Conservation (phyloP, 2,888 invertebrate species). For the Ochropacha duplaris region DNA sequence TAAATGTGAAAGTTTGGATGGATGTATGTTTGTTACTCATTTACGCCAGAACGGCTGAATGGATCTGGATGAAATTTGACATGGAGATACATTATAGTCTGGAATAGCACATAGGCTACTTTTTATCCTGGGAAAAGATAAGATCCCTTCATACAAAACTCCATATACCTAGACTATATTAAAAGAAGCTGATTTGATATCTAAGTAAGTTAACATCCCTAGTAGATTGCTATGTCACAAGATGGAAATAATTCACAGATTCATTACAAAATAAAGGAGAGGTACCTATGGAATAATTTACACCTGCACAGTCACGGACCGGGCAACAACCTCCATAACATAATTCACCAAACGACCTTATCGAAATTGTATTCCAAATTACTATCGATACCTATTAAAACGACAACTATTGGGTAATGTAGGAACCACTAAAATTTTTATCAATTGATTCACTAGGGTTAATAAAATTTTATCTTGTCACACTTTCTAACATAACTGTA, state of each 20-base stretch:
- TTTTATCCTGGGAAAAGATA: too few species aligned
- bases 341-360: constrained; percentile 9
- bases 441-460: constrained; percentile 41
- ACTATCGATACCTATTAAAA: constrained; percentile 24
- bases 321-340: background rate
- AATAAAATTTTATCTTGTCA: constrained; percentile 55
- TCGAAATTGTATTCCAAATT: constrained; percentile 21
- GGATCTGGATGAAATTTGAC: too few species aligned
- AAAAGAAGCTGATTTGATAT: too few species aligned
- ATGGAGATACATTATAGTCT: too few species aligned
- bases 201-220: too few species aligned
- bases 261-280: background rate
- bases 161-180: too few species aligned
- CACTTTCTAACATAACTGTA: constrained; percentile 53
- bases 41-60: too few species aligned
- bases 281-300: background rate
- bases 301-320: background rate
- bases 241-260: background rate
- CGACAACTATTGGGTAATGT: background rate
- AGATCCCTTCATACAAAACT: too few species aligned
- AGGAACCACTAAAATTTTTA: constrained; percentile 24
- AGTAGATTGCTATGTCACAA: too few species aligned
- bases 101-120: too few species aligned
- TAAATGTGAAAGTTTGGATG: too few species aligned
- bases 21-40: too few species aligned